Evolutionary conservation across 1,140 invertebrate species (phyloP), one percentile per base, ranked within the genome.

Genomic region (Radopholus similis): DNA sequence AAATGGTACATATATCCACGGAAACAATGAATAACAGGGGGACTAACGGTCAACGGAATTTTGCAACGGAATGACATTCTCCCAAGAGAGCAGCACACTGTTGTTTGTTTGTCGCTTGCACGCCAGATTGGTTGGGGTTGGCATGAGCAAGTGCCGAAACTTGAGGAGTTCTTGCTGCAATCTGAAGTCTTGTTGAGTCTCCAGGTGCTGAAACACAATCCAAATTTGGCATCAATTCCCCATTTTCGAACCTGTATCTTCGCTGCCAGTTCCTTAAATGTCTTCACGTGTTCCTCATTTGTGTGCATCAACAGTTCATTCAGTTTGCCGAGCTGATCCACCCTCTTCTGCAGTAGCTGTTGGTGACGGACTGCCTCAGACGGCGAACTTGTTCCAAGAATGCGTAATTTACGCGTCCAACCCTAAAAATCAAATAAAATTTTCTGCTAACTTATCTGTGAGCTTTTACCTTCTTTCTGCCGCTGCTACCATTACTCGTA

Each of bases 21-120:
- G 2, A 54, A 54, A 1, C 6, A 60, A 62, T 15, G n/a, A 49
- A 23, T 18, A 26, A 58, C 8, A n/a, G 32, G n/a, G 53, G 53
- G 15, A 35, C 6, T 26, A 51, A 64, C 62, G 32, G 11, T 66
- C 56, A 5, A 66, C 53, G 4, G 54, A 3, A 21, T 55, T 64
- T 38, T 57, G 13, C 26, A 66, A 13, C 28, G 64, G 64, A 30
- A 64, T 63, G 9, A 21, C 51, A 62, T 66, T 66, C 5, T 66
- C 64, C 64, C 64, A 66, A 2, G 21, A 21, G 6, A 66, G 21
- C 0, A 56, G 11, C 32, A 66, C 35, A 23, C 2, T 21, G n/a
- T 59, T 66, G 18, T 23, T 8, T 30, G 23, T 40, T 9, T 37
- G 26, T 5, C 53, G n/a, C 32, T 66, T 42, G n/a, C 35, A 9